A percentile compares a stretch with the other conserved stretches of the same genome.
phyloP scores from a whole-genome alignment of 2,888 invertebrate species.

The Melanostoma scalare region DNA sequence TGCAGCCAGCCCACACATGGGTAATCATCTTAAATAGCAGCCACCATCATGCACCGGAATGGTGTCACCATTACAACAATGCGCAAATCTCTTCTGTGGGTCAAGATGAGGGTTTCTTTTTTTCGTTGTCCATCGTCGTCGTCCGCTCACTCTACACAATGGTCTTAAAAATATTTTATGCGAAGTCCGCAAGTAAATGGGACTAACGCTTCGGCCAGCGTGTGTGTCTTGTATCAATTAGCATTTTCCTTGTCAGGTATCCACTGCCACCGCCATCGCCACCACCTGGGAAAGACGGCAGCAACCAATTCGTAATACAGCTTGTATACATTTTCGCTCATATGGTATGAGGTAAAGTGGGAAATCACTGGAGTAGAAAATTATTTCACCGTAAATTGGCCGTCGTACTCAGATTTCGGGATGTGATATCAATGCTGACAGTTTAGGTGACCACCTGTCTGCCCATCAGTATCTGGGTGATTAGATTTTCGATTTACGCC shows the following conservation, averaged over 20 bases:
- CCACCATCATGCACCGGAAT: conserved; percentile 30
- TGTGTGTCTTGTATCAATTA: conserved; percentile 64
- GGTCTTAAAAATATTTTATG: conserved; percentile 27
- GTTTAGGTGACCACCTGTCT: conserved; percentile 66
- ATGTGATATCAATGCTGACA: conserved; percentile 55
- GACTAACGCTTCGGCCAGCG: conserved; percentile 15
- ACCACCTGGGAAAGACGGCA: conserved; percentile 31
- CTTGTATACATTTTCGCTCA: neutral
- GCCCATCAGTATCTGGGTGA: conserved; percentile 56
- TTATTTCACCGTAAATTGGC: conserved; percentile 58
- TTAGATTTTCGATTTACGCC: conserved; percentile 56
- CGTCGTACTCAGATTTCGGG: conserved; percentile 57
- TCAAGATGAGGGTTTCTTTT: conserved; percentile 60
- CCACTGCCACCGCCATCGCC: conserved; percentile 6
- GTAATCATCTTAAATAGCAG: conserved; percentile 33
- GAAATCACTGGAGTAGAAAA: conserved; percentile 62
- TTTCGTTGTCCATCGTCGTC: neutral
- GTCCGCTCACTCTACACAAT: neutral
- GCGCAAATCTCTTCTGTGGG: conserved; percentile 37
- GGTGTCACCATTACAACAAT: conserved; percentile 47
- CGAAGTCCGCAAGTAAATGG: conserved; percentile 24
- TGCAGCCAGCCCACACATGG: conserved; percentile 45
- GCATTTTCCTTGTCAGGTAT: conserved; percentile 59
- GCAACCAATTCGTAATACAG: neutral
- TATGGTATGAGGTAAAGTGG: neutral